These are phyloP conservation scores for Macropus fuliginosus DNA, from an alignment of 2,797 vertebrate genomes.

Conservation along the genomic window DNA sequence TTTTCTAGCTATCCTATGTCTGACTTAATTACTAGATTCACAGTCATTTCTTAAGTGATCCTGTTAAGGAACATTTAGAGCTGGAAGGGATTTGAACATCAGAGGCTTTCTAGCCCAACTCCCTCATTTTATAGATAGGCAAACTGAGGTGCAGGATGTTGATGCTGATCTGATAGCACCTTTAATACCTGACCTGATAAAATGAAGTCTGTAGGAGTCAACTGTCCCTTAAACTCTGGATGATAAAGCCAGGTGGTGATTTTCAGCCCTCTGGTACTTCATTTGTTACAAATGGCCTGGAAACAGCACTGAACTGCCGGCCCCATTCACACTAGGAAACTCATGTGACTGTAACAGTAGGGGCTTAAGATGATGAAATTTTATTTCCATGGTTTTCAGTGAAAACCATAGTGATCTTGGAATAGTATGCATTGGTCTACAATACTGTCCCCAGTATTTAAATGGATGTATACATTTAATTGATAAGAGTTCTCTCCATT, in stretches of 20 bases:
- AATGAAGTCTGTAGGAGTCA: background rate
- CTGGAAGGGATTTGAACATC: background rate
- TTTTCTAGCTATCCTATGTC: background rate
- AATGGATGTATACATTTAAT: background rate
- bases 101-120: background rate
- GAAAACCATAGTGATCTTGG: background rate
- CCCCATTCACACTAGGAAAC: conserved; percentile 3
- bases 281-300: conserved; percentile 8
- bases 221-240: background rate
- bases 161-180: background rate
- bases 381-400: conserved; percentile 20
- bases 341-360: conserved; percentile 14
- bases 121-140: background rate
- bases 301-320: background rate
- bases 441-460: conserved; percentile 7
- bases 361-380: conserved; percentile 16
- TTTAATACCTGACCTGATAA: background rate
- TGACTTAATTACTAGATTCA: background rate
- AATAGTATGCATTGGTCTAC: conserved; percentile 32
- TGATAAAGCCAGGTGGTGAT: conserved; percentile 1
- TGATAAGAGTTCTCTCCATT: background rate
- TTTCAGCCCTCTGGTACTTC: background rate
- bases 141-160: background rate
- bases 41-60: background rate
- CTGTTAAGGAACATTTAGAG: background rate